These are phyloP conservation scores for Lepidotrigona ventralis DNA, from an alignment of 1,140 invertebrate genomes.

Conservation along the genomic window DNA sequence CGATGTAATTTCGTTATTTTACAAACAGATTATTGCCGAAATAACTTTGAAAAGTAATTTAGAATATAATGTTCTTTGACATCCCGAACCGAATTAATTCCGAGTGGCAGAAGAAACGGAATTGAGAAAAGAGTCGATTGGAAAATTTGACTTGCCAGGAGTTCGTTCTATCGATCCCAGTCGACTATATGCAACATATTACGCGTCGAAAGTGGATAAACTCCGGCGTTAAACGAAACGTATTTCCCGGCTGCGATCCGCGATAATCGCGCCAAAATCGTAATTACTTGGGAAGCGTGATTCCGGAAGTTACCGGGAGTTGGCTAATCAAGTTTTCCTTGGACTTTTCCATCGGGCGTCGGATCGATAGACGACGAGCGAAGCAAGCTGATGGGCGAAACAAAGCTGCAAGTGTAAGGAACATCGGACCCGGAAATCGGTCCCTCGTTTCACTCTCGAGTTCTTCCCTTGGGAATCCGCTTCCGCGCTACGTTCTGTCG, in stretches of 20 bases:
- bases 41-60: too few species aligned
- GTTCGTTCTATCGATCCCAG: too few species aligned
- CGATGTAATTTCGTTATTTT: too few species aligned
- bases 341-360: neutral
- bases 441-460: constrained; percentile 1
- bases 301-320: too few species aligned
- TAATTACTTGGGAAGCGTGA: neutral
- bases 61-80: too few species aligned
- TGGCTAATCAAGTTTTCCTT: neutral
- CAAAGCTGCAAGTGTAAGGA: neutral
- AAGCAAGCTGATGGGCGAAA: too few species aligned
- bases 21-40: too few species aligned
- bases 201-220: too few species aligned
- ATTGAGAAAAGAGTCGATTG: neutral
- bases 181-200: too few species aligned
- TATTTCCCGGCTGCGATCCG: neutral
- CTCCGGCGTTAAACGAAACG: neutral
- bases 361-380: neutral
- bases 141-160: neutral
- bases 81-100: too few species aligned
- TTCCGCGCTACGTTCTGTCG: neutral
- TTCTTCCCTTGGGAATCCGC: neutral
- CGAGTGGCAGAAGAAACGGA: too few species aligned
- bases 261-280: neutral
- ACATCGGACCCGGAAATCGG: too few species aligned